Percentiles rank a stretch among this genome's conserved stretches.
Evolutionary conservation across 2,888 invertebrate species (phyloP).

Genomic region (Nebria brevicollis): DNA sequence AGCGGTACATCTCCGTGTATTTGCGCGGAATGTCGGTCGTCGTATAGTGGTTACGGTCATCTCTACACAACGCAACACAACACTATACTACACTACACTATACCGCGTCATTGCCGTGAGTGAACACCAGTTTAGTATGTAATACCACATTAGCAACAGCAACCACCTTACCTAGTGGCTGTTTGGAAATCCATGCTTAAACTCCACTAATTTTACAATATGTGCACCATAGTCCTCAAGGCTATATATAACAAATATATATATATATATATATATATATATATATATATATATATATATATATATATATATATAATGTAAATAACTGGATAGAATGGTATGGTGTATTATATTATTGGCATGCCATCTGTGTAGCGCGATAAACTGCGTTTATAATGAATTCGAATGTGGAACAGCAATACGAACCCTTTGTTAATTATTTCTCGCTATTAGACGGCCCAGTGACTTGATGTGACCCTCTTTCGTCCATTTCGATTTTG

Average conservation of each 20-base stretch:
- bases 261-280: not conserved
- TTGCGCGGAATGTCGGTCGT: conserved; percentile 12
- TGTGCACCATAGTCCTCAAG: not conserved
- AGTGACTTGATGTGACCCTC: conserved; percentile 36
- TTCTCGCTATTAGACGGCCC: conserved; percentile 39
- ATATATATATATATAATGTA: not conserved
- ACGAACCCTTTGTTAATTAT: conserved; percentile 44
- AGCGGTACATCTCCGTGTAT: conserved; percentile 19
- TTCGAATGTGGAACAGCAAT: conserved; percentile 39
- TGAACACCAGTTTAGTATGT: conserved; percentile 5
- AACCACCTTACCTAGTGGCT: not conserved
- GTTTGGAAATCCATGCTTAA: not conserved
- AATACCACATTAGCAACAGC: not conserved
- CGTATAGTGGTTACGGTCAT: conserved; percentile 2
- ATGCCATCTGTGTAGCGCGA: conserved; percentile 45
- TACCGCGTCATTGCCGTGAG: not conserved
- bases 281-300: conserved; percentile 1
- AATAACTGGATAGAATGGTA: not conserved
- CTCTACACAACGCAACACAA: not conserved
- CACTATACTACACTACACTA: not conserved
- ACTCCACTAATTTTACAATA: not conserved
- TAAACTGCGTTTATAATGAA: conserved; percentile 45
- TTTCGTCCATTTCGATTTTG: conserved; percentile 41
- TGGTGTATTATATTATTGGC: conserved; percentile 41
- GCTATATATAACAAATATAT: not conserved